Evolutionary conservation across 1,140 invertebrate genomes (phyloP), one percentile per base, ranked within the genome.

Genomic region (Probaryconus sp.): DNA sequence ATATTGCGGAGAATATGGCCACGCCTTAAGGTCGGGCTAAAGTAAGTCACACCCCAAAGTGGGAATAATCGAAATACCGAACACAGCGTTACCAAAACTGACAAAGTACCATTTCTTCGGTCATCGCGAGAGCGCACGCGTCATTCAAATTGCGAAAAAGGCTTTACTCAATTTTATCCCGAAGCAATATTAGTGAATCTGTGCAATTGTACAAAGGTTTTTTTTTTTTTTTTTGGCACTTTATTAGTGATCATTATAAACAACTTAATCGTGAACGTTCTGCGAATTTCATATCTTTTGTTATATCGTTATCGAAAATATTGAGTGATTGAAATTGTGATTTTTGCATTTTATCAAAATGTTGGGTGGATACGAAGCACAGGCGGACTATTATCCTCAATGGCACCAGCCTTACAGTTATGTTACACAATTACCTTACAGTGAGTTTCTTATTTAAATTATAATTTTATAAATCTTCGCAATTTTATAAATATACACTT

Each of bases 391-490:
- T 53, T 88, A 88, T 77, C 84, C 85, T 2, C 85, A 87, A 17
- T 88, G 85, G 85, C 85, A 88, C 72, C 86, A 87, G 63, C 86
- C 86, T 3, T 88, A 86, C 35, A 85, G 85, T 64, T 87, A 87
- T 48, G 80, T 86, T n/a, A 86, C 85, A 2, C 85, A 87, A 14
- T 71, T 87, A 37, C 85, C 86, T 7, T 88, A 86, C 30, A 85
- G 85, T 87, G 20, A 83, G 80, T 6, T 14, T 35, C 14, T 35
- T 35, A 3, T 31, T 7, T 4, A 24, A 24, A 24, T 24, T 24
- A 24, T 24, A 24, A 24, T 24, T 24, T 24, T 24, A 24, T 7
- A 24, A 24, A 24, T 24, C 7, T 4, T 24, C 7, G 21, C 7
- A 24, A n/a, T n/a, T n/a, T n/a, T n/a, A n/a, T n/a, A n/a, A n/a